Evolutionary conservation across 2,797 vertebrate genomes (phyloP).

Genomic region (Xenopus petersii): DNA sequence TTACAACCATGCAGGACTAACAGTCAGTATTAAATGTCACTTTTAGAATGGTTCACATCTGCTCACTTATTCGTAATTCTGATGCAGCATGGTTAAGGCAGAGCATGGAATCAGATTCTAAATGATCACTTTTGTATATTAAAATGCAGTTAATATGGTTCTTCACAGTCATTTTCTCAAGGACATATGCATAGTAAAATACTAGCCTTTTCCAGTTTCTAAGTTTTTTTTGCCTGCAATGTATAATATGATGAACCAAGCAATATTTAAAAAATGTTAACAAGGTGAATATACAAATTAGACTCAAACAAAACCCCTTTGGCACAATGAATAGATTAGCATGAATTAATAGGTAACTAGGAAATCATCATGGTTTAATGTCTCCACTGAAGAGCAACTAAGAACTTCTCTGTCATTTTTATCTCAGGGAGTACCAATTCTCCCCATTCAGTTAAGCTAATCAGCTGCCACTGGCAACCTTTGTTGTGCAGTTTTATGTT

Average conservation of each 20-base stretch:
- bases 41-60: slow-evolving; percentile 41
- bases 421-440: too few species aligned
- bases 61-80: slow-evolving; percentile 31
- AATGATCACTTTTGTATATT: slow-evolving; percentile 43
- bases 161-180: slow-evolving; percentile 39
- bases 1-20: slow-evolving; percentile 38
- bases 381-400: neutral
- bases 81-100: slow-evolving; percentile 28
- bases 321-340: neutral
- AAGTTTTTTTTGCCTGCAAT: neutral
- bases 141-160: slow-evolving; percentile 41
- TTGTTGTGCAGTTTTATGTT: too few species aligned
- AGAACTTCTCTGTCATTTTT: too few species aligned
- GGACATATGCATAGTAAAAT: slow-evolving; percentile 23
- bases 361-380: neutral
- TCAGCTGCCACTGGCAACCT: too few species aligned
- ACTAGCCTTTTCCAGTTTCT: neutral
- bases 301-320: slow-evolving; percentile 16
- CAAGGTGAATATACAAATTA: slow-evolving; percentile 4
- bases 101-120: slow-evolving; percentile 20
- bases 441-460: too few species aligned
- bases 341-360: neutral
- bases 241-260: neutral
- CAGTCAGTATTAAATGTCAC: slow-evolving; percentile 48
- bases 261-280: neutral